Evolutionary conservation across 2,113 vertebrate genomes (phyloP).

Genomic region (Emydura subglobosa): DNA sequence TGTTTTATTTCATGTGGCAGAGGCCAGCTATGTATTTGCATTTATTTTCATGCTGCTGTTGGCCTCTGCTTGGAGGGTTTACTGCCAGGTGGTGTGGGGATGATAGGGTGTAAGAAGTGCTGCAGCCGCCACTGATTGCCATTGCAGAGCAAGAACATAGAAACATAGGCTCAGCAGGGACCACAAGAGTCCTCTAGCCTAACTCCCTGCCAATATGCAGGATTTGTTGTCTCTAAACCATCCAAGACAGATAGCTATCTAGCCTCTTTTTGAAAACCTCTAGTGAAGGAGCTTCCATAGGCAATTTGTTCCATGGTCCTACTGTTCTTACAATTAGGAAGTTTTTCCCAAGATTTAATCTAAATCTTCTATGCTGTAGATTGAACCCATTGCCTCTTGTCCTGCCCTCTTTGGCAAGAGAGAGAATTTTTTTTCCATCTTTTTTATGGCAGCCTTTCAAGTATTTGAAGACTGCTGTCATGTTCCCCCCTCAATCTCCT

Average conservation of each 20-base stretch:
- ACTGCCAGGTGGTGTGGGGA: slow-evolving; percentile 5
- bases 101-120: neutral
- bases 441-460: neutral
- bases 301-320: neutral
- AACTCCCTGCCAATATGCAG: neutral
- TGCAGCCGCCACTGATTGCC: neutral
- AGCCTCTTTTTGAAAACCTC: neutral
- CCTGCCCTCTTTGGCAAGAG: neutral
- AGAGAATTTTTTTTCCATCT: neutral
- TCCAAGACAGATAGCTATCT: neutral
- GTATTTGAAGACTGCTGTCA: neutral
- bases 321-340: too few relatives aligned
- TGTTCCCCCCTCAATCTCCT: neutral
- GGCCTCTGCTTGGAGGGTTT: slow-evolving; percentile 37
- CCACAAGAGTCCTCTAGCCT: neutral
- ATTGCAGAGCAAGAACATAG: neutral
- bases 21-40: neutral
- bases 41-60: neutral
- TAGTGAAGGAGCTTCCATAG: neutral
- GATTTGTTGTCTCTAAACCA: neutral
- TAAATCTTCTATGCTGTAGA: neutral
- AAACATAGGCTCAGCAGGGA: neutral
- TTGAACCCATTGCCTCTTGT: neutral
- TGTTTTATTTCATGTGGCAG: neutral
- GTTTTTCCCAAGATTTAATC: neutral